phyloP scores from a whole-genome alignment of 2,888 invertebrate genomes.

The Pristionchus entomophagus region DNA sequence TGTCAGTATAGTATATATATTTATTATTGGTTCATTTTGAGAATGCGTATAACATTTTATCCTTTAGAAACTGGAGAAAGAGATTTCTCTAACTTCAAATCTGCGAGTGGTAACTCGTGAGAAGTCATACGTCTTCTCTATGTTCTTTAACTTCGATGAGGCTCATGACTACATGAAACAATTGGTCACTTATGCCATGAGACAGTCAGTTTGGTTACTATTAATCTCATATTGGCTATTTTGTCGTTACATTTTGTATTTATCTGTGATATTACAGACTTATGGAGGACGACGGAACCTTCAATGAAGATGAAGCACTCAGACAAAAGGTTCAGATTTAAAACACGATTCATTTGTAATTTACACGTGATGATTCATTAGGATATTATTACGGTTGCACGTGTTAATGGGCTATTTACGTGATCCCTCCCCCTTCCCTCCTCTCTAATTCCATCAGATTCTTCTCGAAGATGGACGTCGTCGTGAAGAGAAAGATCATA shows the following conservation, averaged over 20 bases:
- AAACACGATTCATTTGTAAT: too few species aligned
- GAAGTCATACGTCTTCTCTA: slow-evolving; percentile 86
- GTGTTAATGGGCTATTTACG: not conserved
- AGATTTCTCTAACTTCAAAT: slow-evolving; percentile 67
- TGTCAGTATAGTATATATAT: slow-evolving; percentile 55
- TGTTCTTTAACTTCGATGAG: slow-evolving; percentile 90
- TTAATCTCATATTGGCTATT: too few species aligned
- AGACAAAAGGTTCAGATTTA: slow-evolving; percentile 21
- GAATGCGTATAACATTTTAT: not conserved
- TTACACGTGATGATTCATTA: too few species aligned
- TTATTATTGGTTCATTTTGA: not conserved
- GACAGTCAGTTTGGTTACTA: slow-evolving; percentile 78
- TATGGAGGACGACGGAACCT: slow-evolving; percentile 89
- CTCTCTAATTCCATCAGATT: too few species aligned
- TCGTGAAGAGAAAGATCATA: slow-evolving; percentile 80
- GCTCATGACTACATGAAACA: slow-evolving; percentile 94
- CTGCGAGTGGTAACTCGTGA: slow-evolving; percentile 70
- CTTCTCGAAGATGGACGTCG: slow-evolving; percentile 78
- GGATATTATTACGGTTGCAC: too few species aligned
- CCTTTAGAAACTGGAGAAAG: slow-evolving; percentile 71
- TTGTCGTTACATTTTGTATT: too few species aligned
- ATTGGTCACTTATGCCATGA: slow-evolving; percentile 95
- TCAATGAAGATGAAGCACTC: slow-evolving; percentile 85
- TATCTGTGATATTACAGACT: slow-evolving; percentile 81
- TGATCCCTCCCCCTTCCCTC: not conserved